Conservation (phyloP, 2,113 vertebrate genomes). For the Oncorhynchus nerka region DNA sequence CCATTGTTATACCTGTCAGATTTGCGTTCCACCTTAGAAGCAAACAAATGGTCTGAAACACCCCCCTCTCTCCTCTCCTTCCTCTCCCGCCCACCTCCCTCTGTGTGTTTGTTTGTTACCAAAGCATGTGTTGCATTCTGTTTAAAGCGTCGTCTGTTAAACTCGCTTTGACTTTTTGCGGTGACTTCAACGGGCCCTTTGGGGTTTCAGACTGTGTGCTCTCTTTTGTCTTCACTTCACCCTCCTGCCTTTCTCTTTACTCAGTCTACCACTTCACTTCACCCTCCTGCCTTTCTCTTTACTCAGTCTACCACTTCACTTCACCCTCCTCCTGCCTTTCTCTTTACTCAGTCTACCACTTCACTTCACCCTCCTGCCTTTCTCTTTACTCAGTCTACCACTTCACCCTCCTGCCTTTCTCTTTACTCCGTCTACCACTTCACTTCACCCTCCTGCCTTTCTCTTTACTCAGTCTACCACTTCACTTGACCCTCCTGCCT, state of each 20-base stretch:
- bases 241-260: background rate
- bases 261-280: background rate
- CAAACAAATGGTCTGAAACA: slow-evolving; percentile 23
- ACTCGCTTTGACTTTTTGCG: background rate
- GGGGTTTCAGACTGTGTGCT: too few species aligned
- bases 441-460: background rate
- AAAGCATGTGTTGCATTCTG: background rate
- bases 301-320: too few species aligned
- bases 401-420: background rate
- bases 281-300: too few species aligned
- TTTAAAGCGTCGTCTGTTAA: background rate
- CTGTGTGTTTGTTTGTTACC: slow-evolving; percentile 3
- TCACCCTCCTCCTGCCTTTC: background rate
- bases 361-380: background rate
- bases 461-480: background rate
- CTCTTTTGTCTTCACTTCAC: too few species aligned
- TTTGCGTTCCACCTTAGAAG: slow-evolving; percentile 27
- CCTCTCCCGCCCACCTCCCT: background rate
- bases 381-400: background rate
- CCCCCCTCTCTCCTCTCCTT: background rate
- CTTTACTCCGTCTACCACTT: too few species aligned
- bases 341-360: background rate
- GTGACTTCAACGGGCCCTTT: too few species aligned
- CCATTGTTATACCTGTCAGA: slow-evolving; percentile 52
- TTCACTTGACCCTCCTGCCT: background rate